phyloP scores from a whole-genome alignment of 2,113 vertebrate species.

The Ovibos moschatus region DNA sequence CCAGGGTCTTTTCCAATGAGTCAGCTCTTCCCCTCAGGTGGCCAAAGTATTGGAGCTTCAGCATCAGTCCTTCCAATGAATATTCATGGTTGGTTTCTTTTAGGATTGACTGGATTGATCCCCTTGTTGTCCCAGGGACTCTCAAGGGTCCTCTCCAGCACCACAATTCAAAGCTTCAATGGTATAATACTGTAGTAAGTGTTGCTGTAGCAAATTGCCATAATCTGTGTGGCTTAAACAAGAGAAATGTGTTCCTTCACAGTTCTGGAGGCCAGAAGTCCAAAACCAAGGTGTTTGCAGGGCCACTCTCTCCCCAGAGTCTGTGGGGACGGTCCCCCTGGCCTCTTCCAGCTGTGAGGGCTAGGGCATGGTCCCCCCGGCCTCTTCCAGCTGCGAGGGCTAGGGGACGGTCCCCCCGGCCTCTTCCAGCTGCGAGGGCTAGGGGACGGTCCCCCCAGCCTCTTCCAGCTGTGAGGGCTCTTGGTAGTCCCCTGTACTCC shows the following conservation, averaged over 20 bases:
- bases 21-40: not conserved
- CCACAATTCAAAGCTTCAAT: not conserved
- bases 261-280: not conserved
- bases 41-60: not conserved
- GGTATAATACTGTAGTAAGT: no score
- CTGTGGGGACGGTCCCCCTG: accelerated
- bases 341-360: accelerated
- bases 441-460: accelerated
- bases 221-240: not conserved
- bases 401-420: accelerated
- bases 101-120: not conserved
- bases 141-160: not conserved
- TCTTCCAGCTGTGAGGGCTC: accelerated
- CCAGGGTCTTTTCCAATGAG: not conserved
- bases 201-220: not conserved
- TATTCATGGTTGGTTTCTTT: not conserved
- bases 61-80: not conserved
- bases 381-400: not conserved
- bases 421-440: not conserved
- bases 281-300: not conserved
- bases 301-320: accelerated
- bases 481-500: accelerated
- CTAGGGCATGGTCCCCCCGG: accelerated
- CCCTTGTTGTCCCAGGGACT: not conserved
- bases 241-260: accelerated